phyloP scores from a whole-genome alignment of 1,140 invertebrate genomes.

The Ceratina australensis region DNA sequence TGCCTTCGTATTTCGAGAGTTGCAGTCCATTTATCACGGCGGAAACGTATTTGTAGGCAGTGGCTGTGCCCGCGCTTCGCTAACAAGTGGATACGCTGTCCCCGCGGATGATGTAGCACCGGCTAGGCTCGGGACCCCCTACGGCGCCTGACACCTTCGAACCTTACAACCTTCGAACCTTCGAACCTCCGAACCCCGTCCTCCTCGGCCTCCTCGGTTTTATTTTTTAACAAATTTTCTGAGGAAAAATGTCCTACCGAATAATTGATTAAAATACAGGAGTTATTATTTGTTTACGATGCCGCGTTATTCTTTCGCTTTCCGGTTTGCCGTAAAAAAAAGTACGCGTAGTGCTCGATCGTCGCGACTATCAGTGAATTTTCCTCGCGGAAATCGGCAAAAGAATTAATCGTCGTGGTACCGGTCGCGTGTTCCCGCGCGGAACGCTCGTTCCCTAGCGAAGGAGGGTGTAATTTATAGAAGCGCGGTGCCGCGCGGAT shows the following conservation, averaged over 20 bases:
- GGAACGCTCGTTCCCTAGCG: conserved; percentile 20
- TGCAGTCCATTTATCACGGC: conserved; percentile 77
- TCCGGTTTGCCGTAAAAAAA: conserved; percentile 10
- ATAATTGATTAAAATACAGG: neutral
- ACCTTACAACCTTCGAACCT: conserved; percentile 72
- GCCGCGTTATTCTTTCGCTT: too few relatives aligned
- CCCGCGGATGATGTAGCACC: conserved; percentile 78
- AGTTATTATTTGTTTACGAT: neutral
- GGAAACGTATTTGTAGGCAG: conserved; percentile 78
- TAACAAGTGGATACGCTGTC: conserved; percentile 79
- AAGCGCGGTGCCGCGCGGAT: conserved; percentile 29
- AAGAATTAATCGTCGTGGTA: conserved; percentile 19
- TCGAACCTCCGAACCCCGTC: conserved; percentile 56
- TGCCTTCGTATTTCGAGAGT: conserved; percentile 77
- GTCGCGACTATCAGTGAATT: conserved; percentile 44
- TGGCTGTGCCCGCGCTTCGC: conserved; percentile 74
- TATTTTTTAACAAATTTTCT: conserved; percentile 54
- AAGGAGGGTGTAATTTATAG: conserved; percentile 59
- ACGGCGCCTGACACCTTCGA: conserved; percentile 76
- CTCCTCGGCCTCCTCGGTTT: conserved; percentile 38
- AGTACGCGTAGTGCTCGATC: conserved; percentile 21
- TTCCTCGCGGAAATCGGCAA: conserved; percentile 19
- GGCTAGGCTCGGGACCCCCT: conserved; percentile 73
- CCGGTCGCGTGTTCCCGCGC: conserved; percentile 18
- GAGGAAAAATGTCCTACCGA: neutral